phyloP scores from a whole-genome alignment of 2,888 invertebrate species.

The Carabus problematicus region DNA sequence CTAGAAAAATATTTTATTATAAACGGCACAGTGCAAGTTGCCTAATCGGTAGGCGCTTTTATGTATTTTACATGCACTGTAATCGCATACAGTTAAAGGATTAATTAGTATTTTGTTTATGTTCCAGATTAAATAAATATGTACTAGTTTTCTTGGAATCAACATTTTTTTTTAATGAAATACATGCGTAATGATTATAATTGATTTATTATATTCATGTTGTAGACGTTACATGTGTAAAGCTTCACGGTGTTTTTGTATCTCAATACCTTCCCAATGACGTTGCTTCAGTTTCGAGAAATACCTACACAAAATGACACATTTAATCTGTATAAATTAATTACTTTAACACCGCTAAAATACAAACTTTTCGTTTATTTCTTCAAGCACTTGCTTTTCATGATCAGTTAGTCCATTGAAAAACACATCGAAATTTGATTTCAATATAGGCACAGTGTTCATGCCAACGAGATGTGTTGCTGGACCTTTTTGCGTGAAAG shows the following conservation, averaged over 20 bases:
- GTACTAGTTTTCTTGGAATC: neutral
- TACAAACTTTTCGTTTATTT: slow-evolving; percentile 69
- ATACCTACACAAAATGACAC: slow-evolving; percentile 55
- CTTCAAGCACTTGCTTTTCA: slow-evolving; percentile 69
- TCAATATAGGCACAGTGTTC: slow-evolving; percentile 68
- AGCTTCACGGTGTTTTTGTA: slow-evolving; percentile 50
- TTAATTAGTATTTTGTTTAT: slow-evolving; percentile 11
- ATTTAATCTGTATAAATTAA: slow-evolving; percentile 12
- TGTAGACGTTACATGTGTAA: slow-evolving; percentile 1
- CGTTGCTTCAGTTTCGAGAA: slow-evolving; percentile 59
- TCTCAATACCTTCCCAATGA: slow-evolving; percentile 74
- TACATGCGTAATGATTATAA: slow-evolving; percentile 11
- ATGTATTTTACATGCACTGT: neutral
- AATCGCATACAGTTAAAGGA: slow-evolving; percentile 20
- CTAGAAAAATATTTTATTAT: slow-evolving; percentile 21
- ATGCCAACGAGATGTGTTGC: slow-evolving; percentile 81
- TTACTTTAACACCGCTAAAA: slow-evolving; percentile 28
- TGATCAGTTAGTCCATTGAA: slow-evolving; percentile 69
- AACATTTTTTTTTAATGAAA: neutral
- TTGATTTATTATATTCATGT: slow-evolving; percentile 18
- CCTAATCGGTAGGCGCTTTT: too few species aligned
- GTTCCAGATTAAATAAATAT: slow-evolving; percentile 7
- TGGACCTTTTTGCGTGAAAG: slow-evolving; percentile 67
- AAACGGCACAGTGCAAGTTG: too few species aligned
- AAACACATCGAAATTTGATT: slow-evolving; percentile 69